Percentiles rank a stretch among this genome's conserved stretches.
Conservation (phyloP, 23 tunicate genomes). For the Styela clava region DNA sequence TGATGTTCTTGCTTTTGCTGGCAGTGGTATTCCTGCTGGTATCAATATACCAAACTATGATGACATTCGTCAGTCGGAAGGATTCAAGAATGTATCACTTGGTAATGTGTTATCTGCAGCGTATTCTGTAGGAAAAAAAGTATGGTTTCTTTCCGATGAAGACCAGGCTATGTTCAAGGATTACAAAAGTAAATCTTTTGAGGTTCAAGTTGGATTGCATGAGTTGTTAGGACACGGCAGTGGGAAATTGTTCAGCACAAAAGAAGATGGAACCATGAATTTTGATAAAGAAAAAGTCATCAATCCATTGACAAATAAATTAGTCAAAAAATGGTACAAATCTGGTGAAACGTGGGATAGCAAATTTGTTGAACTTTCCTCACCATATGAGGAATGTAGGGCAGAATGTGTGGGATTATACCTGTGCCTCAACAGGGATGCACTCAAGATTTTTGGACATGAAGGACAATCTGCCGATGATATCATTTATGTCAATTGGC, state of each 20-base stretch:
- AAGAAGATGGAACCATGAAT: constrained; percentile 13
- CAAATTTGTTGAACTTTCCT: constrained; percentile 18
- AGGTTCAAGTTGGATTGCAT: constrained; percentile 30
- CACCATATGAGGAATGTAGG: constrained; percentile 25
- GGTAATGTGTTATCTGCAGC: constrained; percentile 29
- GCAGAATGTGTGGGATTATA: constrained; percentile 37
- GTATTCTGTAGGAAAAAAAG: constrained; percentile 32
- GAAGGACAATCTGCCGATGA: constrained; percentile 26
- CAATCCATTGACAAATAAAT: constrained; percentile 14
- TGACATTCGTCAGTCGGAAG: constrained; percentile 29
- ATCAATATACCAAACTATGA: constrained; percentile 30
- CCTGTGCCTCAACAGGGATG: constrained; percentile 11
- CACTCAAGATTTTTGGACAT: constrained; percentile 17
- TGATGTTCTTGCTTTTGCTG: constrained; percentile 28
- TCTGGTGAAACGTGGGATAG: constrained; percentile 26
- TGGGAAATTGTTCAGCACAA: constrained; percentile 12
- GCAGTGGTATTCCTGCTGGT: constrained; percentile 30
- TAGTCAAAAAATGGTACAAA: constrained; percentile 24
- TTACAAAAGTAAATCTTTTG: constrained; percentile 25
- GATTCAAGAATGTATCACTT: constrained; percentile 30
- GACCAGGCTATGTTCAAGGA: constrained; percentile 29
- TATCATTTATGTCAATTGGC: constrained; percentile 29
- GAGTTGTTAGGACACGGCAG: constrained; percentile 32
- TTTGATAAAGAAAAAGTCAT: background rate
- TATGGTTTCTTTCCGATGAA: constrained; percentile 28